A percentile compares a stretch with the other conserved stretches of the same genome.
Conservation (phyloP, 2,797 vertebrate species). For the Fistularia commersonii region DNA sequence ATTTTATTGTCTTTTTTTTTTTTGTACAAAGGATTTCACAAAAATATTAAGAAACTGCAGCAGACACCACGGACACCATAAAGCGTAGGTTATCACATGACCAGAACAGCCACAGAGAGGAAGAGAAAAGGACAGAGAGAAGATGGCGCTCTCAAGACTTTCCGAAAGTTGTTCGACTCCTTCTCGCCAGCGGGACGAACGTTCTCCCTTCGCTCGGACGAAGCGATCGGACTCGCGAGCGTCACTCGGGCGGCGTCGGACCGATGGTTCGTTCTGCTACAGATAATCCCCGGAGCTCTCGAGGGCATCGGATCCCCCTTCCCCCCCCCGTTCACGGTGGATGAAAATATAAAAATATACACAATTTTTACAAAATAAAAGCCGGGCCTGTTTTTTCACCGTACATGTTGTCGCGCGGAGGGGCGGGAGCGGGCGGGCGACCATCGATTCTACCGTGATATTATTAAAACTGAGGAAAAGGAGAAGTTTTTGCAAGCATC, state of each 20-base stretch:
- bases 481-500: too few species aligned
- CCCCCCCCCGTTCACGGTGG: constrained; percentile 14
- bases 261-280: too few species aligned
- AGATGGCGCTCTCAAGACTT: background rate
- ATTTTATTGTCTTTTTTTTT: constrained; percentile 56
- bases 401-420: constrained; percentile 34
- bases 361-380: constrained; percentile 66
- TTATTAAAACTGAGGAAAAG: too few species aligned
- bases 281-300: too few species aligned
- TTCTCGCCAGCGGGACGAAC: background rate
- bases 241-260: too few species aligned
- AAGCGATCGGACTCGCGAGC: too few species aligned
- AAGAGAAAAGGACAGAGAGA: constrained; percentile 25
- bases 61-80: constrained; percentile 59
- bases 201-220: background rate
- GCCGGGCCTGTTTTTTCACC: constrained; percentile 26
- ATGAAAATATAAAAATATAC: constrained; percentile 71
- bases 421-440: too few species aligned
- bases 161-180: background rate
- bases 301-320: too few species aligned
- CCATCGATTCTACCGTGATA: too few species aligned
- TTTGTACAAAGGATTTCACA: constrained; percentile 78
- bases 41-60: constrained; percentile 70
- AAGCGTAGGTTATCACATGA: constrained; percentile 67
- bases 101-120: constrained; percentile 53